Evolutionary conservation across 2,888 invertebrate genomes (phyloP), one percentile per base, ranked within the genome.

Genomic region (Hedychridium roseum): DNA sequence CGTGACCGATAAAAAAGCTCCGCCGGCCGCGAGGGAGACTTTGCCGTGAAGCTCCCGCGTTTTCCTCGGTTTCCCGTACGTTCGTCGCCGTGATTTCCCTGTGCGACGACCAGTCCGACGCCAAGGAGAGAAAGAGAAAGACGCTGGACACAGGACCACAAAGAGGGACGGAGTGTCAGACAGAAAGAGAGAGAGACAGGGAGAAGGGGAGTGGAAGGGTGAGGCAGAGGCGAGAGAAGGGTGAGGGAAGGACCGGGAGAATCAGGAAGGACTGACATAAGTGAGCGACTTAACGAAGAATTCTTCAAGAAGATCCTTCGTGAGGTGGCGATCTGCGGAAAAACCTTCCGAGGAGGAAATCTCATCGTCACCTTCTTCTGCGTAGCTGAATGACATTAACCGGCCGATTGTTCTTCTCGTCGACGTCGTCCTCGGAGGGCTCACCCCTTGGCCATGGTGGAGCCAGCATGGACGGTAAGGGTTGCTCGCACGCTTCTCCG

Each of bases 1-100:
- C 64, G 43, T 64, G 55, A 68, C 71, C 70, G 72, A 73, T 73
- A 71, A 75, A 74, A 75, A 75, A 73, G 73, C 71, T 73, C 57
- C 62, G 68, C 43, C 55, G 60, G 26, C 26, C 31, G 27, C 23
- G 17, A 14, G 21, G 53, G 61, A 50, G 61, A 43, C 55, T 57
- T 20, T 37, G 50, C 41, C 53, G 53, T 43, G 48, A 40, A 47
- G 43, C 31, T 34, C 43, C 27, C 17, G 38, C 31, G 39, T 36
- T 49, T 36, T 48, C 42, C 27, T 35, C 23, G 47, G 46, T 54
- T 46, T 43, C 35, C 16, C 36, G 34, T 35, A n/a, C 28, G 49
- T 18, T 45, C 45, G 51, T 17, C 40, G 42, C 43, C 32, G 53
- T 50, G 53, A 47, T 41, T 45, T 52, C 49, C 48, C 50, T 42